Conservation (phyloP, 1,140 invertebrate genomes). For the Glomeris maerens region DNA sequence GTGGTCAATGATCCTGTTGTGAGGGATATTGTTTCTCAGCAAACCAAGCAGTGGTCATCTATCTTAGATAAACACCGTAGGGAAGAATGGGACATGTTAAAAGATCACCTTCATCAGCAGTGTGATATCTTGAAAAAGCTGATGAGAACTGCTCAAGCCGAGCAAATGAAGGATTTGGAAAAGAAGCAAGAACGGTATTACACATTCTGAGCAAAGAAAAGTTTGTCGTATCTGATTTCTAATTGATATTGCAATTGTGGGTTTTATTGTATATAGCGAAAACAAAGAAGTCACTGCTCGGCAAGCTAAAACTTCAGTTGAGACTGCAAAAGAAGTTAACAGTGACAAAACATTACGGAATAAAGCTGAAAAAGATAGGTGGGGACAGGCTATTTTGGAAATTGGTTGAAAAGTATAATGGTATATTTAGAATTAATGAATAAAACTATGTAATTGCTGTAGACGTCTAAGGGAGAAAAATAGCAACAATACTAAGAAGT, state of each 20-base stretch:
- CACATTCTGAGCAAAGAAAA: background rate
- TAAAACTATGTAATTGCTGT: background rate
- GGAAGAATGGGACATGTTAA: constrained; percentile 77
- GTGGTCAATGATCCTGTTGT: constrained; percentile 60
- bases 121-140: constrained; percentile 69
- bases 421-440: background rate
- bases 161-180: constrained; percentile 80
- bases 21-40: constrained; percentile 65
- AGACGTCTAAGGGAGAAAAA: constrained; percentile 74
- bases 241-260: background rate
- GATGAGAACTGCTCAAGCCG: constrained; percentile 64
- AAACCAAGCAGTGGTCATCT: constrained; percentile 87
- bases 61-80: constrained; percentile 74
- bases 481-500: constrained; percentile 97
- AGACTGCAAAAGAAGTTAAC: constrained; percentile 86
- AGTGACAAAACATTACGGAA: constrained; percentile 94
- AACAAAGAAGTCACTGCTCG: constrained; percentile 89
- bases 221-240: background rate
- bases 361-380: constrained; percentile 89
- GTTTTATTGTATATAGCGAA: constrained; percentile 44
- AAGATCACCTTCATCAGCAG: constrained; percentile 68
- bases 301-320: constrained; percentile 92
- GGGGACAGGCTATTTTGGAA: constrained; percentile 9
- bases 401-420: constrained; percentile 1
- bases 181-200: constrained; percentile 68